Evolutionary conservation across 1,140 invertebrate species (phyloP).

Genomic region (Lepidurus couesii): DNA sequence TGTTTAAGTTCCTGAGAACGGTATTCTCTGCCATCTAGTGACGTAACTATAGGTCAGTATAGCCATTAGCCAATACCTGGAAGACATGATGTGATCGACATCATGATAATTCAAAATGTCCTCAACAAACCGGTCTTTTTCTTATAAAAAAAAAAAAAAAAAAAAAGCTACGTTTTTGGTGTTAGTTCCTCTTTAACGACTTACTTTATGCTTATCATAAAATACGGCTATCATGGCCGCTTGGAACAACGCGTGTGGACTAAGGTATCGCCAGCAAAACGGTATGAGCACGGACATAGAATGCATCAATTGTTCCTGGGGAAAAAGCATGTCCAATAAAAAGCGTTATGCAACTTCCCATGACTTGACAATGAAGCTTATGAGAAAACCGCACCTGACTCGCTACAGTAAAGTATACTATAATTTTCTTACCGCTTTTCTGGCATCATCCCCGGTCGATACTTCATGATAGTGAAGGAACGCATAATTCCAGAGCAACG

Average conservation of each 20-base stretch:
- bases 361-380: background rate
- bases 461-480: slow-evolving; percentile 2
- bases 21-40: too few relatives aligned
- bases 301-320: background rate
- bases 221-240: background rate
- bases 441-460: slow-evolving; percentile 5
- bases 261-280: background rate
- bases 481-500: slow-evolving; percentile 14
- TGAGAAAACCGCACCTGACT: background rate
- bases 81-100: too few relatives aligned
- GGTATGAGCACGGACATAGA: background rate
- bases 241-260: background rate
- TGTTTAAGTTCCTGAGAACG: background rate
- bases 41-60: too few relatives aligned
- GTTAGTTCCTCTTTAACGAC: background rate
- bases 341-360: background rate
- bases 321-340: background rate
- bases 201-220: background rate
- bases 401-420: background rate
- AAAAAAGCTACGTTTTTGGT: too few relatives aligned
- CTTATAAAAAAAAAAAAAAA: too few relatives aligned
- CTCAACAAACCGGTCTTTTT: too few relatives aligned
- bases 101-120: too few relatives aligned
- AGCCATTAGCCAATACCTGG: too few relatives aligned
- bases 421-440: background rate